Base-by-base conservation (phyloP, 1,140 invertebrate species). In the Drosophila pruinosa region DNA sequence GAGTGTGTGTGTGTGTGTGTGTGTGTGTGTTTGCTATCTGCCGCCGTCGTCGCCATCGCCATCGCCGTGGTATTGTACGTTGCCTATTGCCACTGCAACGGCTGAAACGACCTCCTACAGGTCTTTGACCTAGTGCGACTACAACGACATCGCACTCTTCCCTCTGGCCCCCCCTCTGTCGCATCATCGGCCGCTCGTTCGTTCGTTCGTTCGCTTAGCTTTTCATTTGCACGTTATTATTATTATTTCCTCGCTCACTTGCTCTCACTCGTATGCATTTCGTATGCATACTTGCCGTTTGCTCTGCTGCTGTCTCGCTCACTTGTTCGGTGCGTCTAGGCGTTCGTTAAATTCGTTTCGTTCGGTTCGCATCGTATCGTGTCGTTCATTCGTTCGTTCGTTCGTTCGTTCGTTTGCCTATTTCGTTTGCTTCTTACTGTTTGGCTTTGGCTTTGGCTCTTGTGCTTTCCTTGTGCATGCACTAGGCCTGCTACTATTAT, bases 31-130 rank as follows among this genome's bases (percentile, higher is more conserved):
- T 69, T 68, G 67, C 70, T 88, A 81, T 88, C 82, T 82, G 74
- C 83, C 82, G 83, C 64, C 72, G 83, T 76, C 75, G 65, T 38
- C 54, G 54, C 38, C 48, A 34, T 34, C 15, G 53, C 45, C 70
- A 79, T 83, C 73, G 78, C 82, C 78, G 73, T 88, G 82, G 83
- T 88, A 88, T 88, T 88, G 82, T 86, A 88, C 82, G 82, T 86
- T 86, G 82, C 82, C 78, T 85, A 80, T 89, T 85, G 88, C 88
- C 72, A 89, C 83, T 90, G 82, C 88, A 90, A 80, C 82, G 85
- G 76, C 76, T 80, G 67, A 90, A 90, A 90, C 89, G 89, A 90
- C 89, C 89, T 90, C 89, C 85, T 90, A 89, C 89, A 90, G 89
- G 89, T 90, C 89, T 90, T 90, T 90, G 89, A 90, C 89, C 89